Evolutionary conservation across 1,140 invertebrate genomes (phyloP).

Genomic region (Dendrolimus kikuchii): DNA sequence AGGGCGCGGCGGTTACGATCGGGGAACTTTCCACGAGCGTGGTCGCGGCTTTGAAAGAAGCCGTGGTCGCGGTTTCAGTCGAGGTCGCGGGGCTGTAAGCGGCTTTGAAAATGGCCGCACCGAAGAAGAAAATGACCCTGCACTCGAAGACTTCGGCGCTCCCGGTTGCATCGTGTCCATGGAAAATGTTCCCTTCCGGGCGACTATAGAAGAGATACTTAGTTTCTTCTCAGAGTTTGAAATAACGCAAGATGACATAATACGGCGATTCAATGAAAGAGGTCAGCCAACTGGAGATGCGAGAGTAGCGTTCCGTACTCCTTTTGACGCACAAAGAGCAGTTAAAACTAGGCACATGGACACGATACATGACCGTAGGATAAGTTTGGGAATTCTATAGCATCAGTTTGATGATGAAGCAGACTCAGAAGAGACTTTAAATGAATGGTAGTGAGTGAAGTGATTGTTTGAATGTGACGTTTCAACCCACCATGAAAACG

Average conservation of each 20-base stretch:
- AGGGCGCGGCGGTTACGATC: constrained; percentile 22
- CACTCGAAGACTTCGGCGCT: constrained; percentile 78
- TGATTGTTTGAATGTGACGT: neutral
- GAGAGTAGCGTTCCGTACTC: constrained; percentile 84
- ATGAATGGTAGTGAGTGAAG: neutral
- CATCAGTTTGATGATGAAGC: neutral
- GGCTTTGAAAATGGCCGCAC: constrained; percentile 24
- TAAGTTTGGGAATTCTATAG: constrained; percentile 53
- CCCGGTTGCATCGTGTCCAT: constrained; percentile 87
- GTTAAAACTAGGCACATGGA: constrained; percentile 68
- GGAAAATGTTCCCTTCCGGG: constrained; percentile 90
- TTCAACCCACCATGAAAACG: too few species aligned
- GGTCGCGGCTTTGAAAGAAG: constrained; percentile 49
- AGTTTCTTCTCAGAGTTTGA: constrained; percentile 87
- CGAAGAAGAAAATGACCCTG: constrained; percentile 40
- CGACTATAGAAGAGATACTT: constrained; percentile 89
- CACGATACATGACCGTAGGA: constrained; percentile 52
- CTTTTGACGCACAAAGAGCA: constrained; percentile 83
- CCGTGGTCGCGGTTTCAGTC: constrained; percentile 36
- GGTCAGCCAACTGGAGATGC: constrained; percentile 92
- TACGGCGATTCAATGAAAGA: constrained; percentile 86
- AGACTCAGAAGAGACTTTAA: neutral
- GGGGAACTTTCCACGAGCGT: constrained; percentile 28
- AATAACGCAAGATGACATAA: constrained; percentile 82
- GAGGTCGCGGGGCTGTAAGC: constrained; percentile 33